Base-by-base conservation (phyloP, 1,140 invertebrate genomes). In the Lerema accius region DNA sequence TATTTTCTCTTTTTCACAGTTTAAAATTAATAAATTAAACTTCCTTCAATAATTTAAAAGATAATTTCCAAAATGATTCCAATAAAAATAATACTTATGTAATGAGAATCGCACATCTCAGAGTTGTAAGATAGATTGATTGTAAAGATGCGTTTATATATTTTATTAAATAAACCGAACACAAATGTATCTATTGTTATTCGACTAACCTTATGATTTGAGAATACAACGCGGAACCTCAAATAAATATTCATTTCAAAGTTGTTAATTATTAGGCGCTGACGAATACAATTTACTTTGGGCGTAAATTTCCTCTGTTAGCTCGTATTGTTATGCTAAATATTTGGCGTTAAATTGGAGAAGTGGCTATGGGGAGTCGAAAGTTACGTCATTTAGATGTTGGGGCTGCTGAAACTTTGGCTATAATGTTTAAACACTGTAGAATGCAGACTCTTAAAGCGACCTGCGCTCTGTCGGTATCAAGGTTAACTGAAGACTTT, bases 261-360 rank as follows among this genome's bases (percentile, higher is more conserved):
- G 45, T 48, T 48, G 9, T 19, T 19, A 46, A 46, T 46, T 23
- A 7, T 11, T 48, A 14, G 14, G 19, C 37, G 9, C 40, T 43
- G 28, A 32, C 28, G 4, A 32, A 14, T 15, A 42, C 3, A 42
- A 13, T 42, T 42, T 42, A 42, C 40, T 5, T 42, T 13, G 15
- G 15, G 14, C 42, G 28, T 59, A 45, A 59, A 59, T 59, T 59
- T 46, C 5, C 43, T 46, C 19, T 46, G 43, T 59, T 45, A 23
- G 13, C 11, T 19, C 10, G n/a, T 48, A 59, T 46, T 45, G 42
- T 48, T 42, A 56, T 32, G 43, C 42, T 46, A 62, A 62, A 62
- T 50, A 37, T 62, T 61, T 14, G 11, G 37, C 35, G 10, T 19
- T 14, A 39, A 28, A 56, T 16, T 26, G 26, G 26, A 26, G 26